phyloP scores from a whole-genome alignment of 2,888 invertebrate species.

The Drosophila robusta region DNA sequence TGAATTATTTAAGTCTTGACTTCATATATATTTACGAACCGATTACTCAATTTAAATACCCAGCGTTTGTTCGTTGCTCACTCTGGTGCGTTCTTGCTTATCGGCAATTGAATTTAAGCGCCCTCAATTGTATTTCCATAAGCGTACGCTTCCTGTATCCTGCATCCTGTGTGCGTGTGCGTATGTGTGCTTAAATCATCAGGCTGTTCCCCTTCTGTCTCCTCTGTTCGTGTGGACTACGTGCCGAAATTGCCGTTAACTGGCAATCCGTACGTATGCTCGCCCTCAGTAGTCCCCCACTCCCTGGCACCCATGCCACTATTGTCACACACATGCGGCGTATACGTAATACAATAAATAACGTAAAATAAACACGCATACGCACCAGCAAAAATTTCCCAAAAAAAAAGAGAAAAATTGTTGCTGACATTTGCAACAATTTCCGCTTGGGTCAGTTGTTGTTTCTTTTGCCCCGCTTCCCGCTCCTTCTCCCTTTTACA shows the following conservation, averaged over 20 bases:
- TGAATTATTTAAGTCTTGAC: not conserved
- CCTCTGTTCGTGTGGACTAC: constrained; percentile 46
- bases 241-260: constrained; percentile 64
- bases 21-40: not conserved
- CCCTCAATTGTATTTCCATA: constrained; percentile 60
- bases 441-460: constrained; percentile 74
- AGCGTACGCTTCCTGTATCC: constrained; percentile 49
- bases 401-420: constrained; percentile 33
- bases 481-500: not conserved
- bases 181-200: constrained; percentile 49
- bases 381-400: constrained; percentile 13
- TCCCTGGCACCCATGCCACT: not conserved
- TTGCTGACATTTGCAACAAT: constrained; percentile 79
- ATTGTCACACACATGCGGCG: constrained; percentile 29
- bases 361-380: constrained; percentile 47
- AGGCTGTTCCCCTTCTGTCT: constrained; percentile 24
- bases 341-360: constrained; percentile 53
- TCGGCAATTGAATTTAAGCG: constrained; percentile 55
- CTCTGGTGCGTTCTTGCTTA: constrained; percentile 13
- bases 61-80: not conserved
- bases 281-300: not conserved
- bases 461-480: constrained; percentile 27
- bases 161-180: constrained; percentile 35
- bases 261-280: constrained; percentile 25
- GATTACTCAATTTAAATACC: constrained; percentile 15